Percentiles rank a stretch among this genome's conserved stretches.
phyloP scores from a whole-genome alignment of 2,888 invertebrate species.

The Timandra comae region DNA sequence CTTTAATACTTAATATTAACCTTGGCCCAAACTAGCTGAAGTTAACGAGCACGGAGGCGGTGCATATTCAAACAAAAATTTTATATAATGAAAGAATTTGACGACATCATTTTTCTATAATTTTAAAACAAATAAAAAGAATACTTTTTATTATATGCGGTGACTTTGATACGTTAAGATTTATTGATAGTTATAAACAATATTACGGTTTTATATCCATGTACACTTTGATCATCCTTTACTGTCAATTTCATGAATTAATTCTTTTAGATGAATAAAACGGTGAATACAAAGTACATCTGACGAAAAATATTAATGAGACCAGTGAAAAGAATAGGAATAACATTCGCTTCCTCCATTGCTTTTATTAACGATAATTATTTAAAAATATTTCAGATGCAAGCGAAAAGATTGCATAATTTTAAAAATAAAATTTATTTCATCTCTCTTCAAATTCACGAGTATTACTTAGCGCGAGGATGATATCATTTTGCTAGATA shows the following conservation, averaged over 20 bases:
- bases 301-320: too few relatives aligned
- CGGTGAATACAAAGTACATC: slow-evolving; percentile 1
- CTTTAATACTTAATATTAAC: slow-evolving; percentile 26
- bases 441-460: too few relatives aligned
- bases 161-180: slow-evolving; percentile 23
- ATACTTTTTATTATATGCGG: slow-evolving; percentile 19
- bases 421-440: too few relatives aligned
- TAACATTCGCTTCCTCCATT: too few relatives aligned
- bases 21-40: slow-evolving; percentile 28
- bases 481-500: too few relatives aligned
- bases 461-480: too few relatives aligned
- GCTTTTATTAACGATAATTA: too few relatives aligned
- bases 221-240: slow-evolving; percentile 22
- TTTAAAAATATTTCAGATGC: too few relatives aligned
- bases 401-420: too few relatives aligned
- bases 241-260: slow-evolving; percentile 22
- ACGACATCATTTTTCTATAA: slow-evolving; percentile 29
- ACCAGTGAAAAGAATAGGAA: too few relatives aligned
- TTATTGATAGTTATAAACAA: slow-evolving; percentile 22
- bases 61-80: slow-evolving; percentile 34
- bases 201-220: slow-evolving; percentile 23
- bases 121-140: slow-evolving; percentile 21
- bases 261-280: slow-evolving; percentile 18
- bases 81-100: slow-evolving; percentile 27
- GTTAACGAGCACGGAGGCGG: slow-evolving; percentile 32